Percentiles rank a stretch among this genome's conserved stretches.
phyloP scores from a whole-genome alignment of 2,888 invertebrate genomes.

The Phengaris arion region DNA sequence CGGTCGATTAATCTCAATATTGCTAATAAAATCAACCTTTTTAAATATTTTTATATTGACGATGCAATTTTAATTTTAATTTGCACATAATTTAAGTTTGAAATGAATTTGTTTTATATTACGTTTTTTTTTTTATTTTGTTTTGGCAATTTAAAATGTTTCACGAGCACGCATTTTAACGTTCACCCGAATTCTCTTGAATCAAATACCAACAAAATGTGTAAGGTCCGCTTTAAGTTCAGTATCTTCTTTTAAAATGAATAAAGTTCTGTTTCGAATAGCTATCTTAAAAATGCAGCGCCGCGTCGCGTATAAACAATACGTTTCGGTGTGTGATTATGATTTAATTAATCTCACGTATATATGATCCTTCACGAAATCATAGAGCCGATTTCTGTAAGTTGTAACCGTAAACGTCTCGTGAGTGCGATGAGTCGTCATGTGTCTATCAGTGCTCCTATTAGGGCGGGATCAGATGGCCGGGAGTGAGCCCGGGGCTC shows the following conservation, averaged over 20 bases:
- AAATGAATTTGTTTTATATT: background rate
- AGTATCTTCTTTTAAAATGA: no score
- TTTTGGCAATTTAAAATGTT: background rate
- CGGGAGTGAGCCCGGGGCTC: slow-evolving; percentile 62
- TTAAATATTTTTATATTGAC: background rate
- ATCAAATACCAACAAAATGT: no score
- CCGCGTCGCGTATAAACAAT: no score
- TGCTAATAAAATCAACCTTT: slow-evolving; percentile 3
- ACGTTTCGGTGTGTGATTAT: no score
- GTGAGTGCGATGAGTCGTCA: slow-evolving; percentile 26
- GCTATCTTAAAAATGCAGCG: no score
- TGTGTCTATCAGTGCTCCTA: slow-evolving; percentile 40
- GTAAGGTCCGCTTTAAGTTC: no score
- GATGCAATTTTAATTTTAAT: background rate
- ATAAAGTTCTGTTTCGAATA: no score
- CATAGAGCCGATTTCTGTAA: no score
- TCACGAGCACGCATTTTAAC: background rate
- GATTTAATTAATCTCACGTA: no score
- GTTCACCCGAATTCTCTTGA: no score
- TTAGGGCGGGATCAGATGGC: slow-evolving; percentile 50
- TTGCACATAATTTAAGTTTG: background rate
- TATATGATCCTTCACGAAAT: no score
- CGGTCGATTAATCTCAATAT: slow-evolving; percentile 25
- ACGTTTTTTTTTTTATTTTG: background rate
- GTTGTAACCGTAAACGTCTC: slow-evolving; percentile 13